Evolutionary conservation across 2,888 invertebrate species (phyloP).

Genomic region (Bursaphelenchus okinawaensis): DNA sequence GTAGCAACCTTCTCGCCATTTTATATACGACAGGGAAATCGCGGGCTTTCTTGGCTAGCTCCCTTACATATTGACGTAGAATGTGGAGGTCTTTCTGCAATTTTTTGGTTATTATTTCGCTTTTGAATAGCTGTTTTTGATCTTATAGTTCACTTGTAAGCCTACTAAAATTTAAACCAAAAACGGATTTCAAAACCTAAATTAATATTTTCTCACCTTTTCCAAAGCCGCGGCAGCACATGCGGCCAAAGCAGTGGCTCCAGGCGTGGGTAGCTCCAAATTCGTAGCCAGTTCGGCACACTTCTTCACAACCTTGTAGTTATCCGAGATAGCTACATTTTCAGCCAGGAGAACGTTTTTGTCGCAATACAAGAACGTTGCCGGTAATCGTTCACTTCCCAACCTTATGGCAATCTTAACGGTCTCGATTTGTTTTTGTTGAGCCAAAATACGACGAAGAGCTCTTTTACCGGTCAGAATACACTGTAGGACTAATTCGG

Average conservation of each 20-base stretch:
- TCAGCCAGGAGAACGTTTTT: slow-evolving; percentile 17
- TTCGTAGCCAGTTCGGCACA: slow-evolving; percentile 26
- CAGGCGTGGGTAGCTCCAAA: slow-evolving; percentile 18
- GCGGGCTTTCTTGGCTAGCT: slow-evolving; percentile 14
- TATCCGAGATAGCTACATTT: slow-evolving; percentile 14
- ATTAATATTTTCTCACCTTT: not conserved
- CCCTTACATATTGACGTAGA: slow-evolving; percentile 17
- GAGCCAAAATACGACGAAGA: slow-evolving; percentile 6
- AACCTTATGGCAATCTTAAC: slow-evolving; percentile 13
- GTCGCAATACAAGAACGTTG: slow-evolving; percentile 16
- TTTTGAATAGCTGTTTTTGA: too few species aligned
- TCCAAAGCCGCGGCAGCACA: slow-evolving; percentile 21
- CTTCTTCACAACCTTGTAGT: slow-evolving; percentile 27
- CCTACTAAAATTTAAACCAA: too few species aligned
- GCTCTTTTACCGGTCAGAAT: slow-evolving; percentile 9
- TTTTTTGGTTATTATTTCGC: too few species aligned
- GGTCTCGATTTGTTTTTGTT: slow-evolving; percentile 14
- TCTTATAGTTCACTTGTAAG: too few species aligned
- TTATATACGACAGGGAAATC: slow-evolving; percentile 22
- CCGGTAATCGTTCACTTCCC: slow-evolving; percentile 20
- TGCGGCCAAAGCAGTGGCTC: slow-evolving; percentile 20
- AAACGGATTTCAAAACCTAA: too few species aligned
- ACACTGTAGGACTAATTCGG: slow-evolving; percentile 15
- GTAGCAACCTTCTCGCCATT: slow-evolving; percentile 20
- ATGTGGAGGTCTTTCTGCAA: slow-evolving; percentile 15